These are phyloP conservation scores for Montipora capricornis DNA, from an alignment of 64 coral and sea anemone species.

Conservation along the genomic window DNA sequence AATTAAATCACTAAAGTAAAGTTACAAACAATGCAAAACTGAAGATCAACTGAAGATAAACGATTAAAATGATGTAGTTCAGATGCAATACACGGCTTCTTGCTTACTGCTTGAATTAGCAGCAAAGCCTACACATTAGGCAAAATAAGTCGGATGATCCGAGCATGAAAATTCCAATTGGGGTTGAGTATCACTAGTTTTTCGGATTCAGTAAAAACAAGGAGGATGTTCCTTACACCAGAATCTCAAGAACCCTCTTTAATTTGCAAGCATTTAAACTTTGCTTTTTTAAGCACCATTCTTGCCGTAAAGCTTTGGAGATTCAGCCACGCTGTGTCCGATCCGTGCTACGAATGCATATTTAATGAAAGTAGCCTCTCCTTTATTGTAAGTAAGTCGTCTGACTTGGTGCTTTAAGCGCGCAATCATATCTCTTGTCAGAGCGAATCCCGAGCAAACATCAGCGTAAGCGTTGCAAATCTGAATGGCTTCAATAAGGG, in stretches of 20 bases:
- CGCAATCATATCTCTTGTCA: conserved; percentile 66
- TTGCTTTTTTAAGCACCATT: neutral
- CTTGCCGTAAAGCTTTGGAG: neutral
- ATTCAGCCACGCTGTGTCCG: neutral
- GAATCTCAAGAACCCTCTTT: neutral
- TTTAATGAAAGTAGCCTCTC: conserved; percentile 51
- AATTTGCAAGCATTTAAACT: neutral
- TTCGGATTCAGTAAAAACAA: no score
- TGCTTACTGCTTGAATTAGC: no score
- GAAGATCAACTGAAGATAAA: no score
- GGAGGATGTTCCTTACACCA: neutral
- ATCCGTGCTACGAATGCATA: neutral
- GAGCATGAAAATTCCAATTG: no score
- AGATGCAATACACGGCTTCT: no score
- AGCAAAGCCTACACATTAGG: no score
- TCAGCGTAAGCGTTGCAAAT: conserved; percentile 54
- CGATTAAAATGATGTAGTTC: no score
- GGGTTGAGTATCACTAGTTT: no score
- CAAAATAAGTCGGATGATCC: neutral
- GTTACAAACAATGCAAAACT: no score
- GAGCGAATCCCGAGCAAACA: conserved; percentile 55
- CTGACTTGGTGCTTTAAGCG: conserved; percentile 46
- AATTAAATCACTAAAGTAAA: no score
- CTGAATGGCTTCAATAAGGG: conserved; percentile 27
- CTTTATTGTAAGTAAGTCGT: conserved; percentile 12